Percentiles rank a stretch among this genome's conserved stretches.
phyloP scores from a whole-genome alignment of 1,140 invertebrate genomes.

The Monomorium pharaonis region DNA sequence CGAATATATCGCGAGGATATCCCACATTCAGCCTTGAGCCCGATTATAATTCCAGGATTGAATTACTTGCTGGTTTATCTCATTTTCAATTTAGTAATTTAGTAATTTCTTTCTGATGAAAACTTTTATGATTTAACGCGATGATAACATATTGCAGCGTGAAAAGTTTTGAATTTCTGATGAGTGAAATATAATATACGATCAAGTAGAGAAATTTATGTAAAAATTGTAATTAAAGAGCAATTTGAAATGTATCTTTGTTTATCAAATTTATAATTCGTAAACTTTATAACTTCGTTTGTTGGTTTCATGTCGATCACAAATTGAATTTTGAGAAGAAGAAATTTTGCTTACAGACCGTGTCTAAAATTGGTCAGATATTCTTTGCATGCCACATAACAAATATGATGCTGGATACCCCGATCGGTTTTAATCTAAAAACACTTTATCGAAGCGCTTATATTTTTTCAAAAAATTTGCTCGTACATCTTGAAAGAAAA shows the following conservation, averaged over 20 bases:
- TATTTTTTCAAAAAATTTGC: not conserved
- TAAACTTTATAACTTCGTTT: not conserved
- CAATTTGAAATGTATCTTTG: not conserved
- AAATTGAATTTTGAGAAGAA: conserved; percentile 19
- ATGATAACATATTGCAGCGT: not conserved
- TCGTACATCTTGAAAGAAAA: not conserved
- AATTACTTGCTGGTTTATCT: not conserved
- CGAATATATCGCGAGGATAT: not conserved
- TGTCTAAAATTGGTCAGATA: not conserved
- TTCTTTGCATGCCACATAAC: not conserved
- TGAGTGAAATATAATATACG: not conserved
- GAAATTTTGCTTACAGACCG: not conserved
- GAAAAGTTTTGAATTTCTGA: conserved; percentile 3
- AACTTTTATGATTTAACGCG: not conserved
- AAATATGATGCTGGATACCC: not conserved
- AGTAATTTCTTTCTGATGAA: not conserved
- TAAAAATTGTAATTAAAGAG: not conserved
- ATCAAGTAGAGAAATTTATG: conserved; percentile 7
- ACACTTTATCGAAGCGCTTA: not conserved
- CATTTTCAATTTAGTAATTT: not conserved
- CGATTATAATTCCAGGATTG: not conserved
- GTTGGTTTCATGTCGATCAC: conserved; percentile 10
- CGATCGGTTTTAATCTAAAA: not conserved
- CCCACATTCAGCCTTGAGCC: not conserved
- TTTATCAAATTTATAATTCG: not conserved